A percentile compares a stretch with the other conserved stretches of the same genome.
These are phyloP conservation scores for Tyria jacobaeae DNA, from an alignment of 2,888 invertebrate species.

Conservation along the genomic window DNA sequence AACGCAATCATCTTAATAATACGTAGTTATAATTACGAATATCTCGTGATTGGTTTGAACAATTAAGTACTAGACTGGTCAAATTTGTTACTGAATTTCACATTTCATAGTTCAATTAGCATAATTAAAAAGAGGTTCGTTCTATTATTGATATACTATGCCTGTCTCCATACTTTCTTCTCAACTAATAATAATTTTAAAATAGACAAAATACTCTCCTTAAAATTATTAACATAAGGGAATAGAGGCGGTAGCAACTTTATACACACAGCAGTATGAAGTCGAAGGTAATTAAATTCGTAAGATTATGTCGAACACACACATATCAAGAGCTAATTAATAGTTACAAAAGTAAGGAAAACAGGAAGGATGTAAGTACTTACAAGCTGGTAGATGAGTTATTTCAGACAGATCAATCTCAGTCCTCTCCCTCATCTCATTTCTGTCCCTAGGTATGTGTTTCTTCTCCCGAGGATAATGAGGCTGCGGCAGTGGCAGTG, in stretches of 20 bases:
- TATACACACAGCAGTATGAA: neutral
- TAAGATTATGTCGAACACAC: no score
- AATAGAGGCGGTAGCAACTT: neutral
- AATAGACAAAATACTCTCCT: neutral
- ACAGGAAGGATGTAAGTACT: slow-evolving; percentile 61
- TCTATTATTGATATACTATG: neutral
- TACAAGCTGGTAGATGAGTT: slow-evolving; percentile 77
- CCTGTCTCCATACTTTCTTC: neutral
- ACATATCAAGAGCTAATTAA: no score
- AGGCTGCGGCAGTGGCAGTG: slow-evolving; percentile 83
- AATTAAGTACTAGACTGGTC: neutral
- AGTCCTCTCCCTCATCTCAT: slow-evolving; percentile 76
- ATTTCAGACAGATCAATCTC: slow-evolving; percentile 78
- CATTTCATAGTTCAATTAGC: neutral
- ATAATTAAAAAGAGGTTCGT: neutral
- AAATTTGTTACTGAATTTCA: neutral
- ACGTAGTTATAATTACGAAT: neutral
- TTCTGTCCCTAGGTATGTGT: slow-evolving; percentile 70
- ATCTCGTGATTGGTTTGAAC: neutral
- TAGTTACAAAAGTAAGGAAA: no score
- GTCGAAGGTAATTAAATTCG: neutral
- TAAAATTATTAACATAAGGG: neutral
- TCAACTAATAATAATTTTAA: neutral
- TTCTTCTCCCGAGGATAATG: slow-evolving; percentile 82
- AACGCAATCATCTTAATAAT: neutral